A percentile compares a stretch with the other conserved stretches of the same genome.
Evolutionary conservation across 1,140 invertebrate species (phyloP).

Genomic region (Adoxophyes honmai): DNA sequence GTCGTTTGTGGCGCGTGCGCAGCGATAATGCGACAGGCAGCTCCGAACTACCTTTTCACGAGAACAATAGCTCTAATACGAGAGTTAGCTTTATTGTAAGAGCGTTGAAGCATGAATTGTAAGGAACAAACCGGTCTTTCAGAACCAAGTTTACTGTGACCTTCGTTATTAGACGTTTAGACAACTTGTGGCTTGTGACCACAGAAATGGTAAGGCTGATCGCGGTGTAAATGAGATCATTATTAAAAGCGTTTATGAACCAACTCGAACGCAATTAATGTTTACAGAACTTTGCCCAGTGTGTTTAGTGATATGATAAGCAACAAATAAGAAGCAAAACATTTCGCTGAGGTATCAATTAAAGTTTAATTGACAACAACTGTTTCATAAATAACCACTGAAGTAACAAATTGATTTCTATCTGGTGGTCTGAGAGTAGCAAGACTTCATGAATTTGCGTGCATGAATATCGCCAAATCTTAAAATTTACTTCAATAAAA

Average conservation of each 20-base stretch:
- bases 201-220: background rate
- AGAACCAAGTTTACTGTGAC: constrained; percentile 38
- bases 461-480: too few relatives aligned
- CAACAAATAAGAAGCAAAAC: too few relatives aligned
- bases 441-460: too few relatives aligned
- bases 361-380: too few relatives aligned
- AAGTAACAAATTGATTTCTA: too few relatives aligned
- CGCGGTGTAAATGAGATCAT: background rate
- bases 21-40: constrained; percentile 22
- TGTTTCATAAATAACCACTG: too few relatives aligned
- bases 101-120: constrained; percentile 33
- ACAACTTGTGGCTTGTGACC: constrained; percentile 3
- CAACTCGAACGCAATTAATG: background rate
- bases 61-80: constrained; percentile 23
- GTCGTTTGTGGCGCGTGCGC: constrained; percentile 58
- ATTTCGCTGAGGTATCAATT: too few relatives aligned
- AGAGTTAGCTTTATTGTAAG: constrained; percentile 25
- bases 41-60: constrained; percentile 15
- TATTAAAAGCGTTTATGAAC: background rate
- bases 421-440: too few relatives aligned
- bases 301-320: too few relatives aligned
- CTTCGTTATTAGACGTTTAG: constrained; percentile 20
- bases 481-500: too few relatives aligned
- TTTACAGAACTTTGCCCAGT: background rate
- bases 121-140: constrained; percentile 43